Conservation (phyloP, 2,797 vertebrate genomes). For the Manis crassicaudata region DNA sequence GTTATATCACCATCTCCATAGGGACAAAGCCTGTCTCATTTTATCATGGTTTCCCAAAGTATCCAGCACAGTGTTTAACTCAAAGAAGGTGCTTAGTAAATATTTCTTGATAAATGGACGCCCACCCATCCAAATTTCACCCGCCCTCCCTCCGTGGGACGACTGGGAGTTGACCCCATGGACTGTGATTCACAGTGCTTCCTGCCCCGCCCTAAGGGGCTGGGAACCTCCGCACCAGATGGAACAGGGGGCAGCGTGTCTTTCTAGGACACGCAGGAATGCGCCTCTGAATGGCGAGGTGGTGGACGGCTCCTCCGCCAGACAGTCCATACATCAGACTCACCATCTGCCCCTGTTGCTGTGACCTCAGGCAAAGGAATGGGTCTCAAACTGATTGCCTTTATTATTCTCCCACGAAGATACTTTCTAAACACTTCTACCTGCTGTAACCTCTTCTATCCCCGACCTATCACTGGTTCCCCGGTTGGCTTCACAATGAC, state of each 20-base stretch:
- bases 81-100: not conserved
- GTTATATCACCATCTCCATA: not conserved
- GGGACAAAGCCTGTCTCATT: no score
- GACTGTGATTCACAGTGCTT: not conserved
- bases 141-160: not conserved
- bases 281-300: not conserved
- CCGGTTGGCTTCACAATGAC: not conserved
- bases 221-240: not conserved
- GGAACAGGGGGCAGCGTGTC: not conserved
- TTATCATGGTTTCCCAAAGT: not conserved
- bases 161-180: not conserved
- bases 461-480: not conserved
- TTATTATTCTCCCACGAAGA: not conserved
- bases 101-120: not conserved
- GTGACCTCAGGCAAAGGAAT: not conserved
- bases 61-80: not conserved
- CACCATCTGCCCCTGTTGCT: not conserved
- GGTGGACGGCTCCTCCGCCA: not conserved
- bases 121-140: not conserved
- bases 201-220: not conserved
- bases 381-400: not conserved
- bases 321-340: not conserved
- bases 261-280: accelerated
- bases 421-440: conserved; percentile 37
- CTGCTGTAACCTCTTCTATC: not conserved